Conservation (phyloP, 2,888 invertebrate species). For the Luffia ferchaultella region DNA sequence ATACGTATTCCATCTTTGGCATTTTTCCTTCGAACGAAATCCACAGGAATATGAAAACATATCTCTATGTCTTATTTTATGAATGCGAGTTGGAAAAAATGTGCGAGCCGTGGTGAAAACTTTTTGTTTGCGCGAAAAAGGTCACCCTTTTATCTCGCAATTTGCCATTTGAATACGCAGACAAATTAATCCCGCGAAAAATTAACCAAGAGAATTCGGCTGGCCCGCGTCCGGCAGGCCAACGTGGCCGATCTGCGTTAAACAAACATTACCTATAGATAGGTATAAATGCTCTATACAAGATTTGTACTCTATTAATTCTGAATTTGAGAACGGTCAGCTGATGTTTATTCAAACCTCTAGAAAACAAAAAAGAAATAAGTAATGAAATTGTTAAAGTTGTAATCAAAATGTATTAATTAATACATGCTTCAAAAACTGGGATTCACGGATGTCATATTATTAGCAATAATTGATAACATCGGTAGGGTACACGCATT, state of each 20-base stretch:
- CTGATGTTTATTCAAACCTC: too few relatives aligned
- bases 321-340: too few relatives aligned
- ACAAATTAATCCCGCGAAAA: constrained; percentile 59
- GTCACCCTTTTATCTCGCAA: constrained; percentile 51
- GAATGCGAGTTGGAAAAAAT: neutral
- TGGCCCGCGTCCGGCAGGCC: constrained; percentile 19
- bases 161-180: constrained; percentile 61
- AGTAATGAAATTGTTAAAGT: too few relatives aligned
- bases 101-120: neutral
- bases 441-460: too few relatives aligned
- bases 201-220: constrained; percentile 48
- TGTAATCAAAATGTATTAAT: too few relatives aligned
- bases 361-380: too few relatives aligned
- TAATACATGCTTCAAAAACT: too few relatives aligned
- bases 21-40: neutral
- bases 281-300: too few relatives aligned
- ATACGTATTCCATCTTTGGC: neutral
- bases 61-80: neutral
- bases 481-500: too few relatives aligned
- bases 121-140: constrained; percentile 23
- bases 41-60: neutral
- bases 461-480: too few relatives aligned
- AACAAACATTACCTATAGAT: too few relatives aligned
- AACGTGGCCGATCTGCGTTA: constrained; percentile 22
- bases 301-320: too few relatives aligned